Percentiles rank a stretch among this genome's conserved stretches.
These are phyloP conservation scores for Rhopalosiphum maidis DNA, from an alignment of 1,140 invertebrate genomes.

Conservation along the genomic window DNA sequence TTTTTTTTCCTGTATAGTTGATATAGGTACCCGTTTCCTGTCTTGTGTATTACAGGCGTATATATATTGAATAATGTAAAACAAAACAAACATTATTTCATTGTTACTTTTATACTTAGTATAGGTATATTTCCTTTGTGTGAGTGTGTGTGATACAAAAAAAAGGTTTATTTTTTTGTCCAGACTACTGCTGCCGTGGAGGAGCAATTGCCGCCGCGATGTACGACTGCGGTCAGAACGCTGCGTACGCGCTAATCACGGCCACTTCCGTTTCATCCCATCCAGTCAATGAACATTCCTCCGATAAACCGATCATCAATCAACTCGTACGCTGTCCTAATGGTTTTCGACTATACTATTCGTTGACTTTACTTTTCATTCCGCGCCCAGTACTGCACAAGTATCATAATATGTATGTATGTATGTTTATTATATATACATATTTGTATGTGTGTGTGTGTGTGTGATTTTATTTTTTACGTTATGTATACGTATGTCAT, in stretches of 20 bases:
- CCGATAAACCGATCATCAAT: slow-evolving; percentile 57
- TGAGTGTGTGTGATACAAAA: slow-evolving; percentile 35
- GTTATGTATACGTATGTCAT: background rate
- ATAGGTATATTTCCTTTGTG: slow-evolving; percentile 43
- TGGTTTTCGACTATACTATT: slow-evolving; percentile 52
- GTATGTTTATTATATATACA: background rate
- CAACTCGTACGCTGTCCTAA: slow-evolving; percentile 46
- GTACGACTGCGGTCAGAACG: slow-evolving; percentile 51
- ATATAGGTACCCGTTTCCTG: slow-evolving; percentile 38
- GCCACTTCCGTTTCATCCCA: slow-evolving; percentile 42
- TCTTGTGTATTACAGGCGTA: background rate
- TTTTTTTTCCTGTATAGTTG: slow-evolving; percentile 9
- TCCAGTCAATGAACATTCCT: slow-evolving; percentile 52
- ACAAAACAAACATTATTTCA: slow-evolving; percentile 57
- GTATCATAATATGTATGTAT: background rate
- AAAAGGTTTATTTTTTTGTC: slow-evolving; percentile 41
- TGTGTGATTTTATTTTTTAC: background rate
- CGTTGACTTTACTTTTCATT: background rate
- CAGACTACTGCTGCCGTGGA: background rate
- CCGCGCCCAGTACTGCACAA: background rate
- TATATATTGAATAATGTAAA: slow-evolving; percentile 45
- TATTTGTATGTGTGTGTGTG: no score
- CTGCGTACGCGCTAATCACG: slow-evolving; percentile 54
- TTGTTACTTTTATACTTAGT: slow-evolving; percentile 25
- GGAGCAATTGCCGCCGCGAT: slow-evolving; percentile 38